phyloP scores from a whole-genome alignment of 1,140 invertebrate species.

The Neodiprion fabricii region DNA sequence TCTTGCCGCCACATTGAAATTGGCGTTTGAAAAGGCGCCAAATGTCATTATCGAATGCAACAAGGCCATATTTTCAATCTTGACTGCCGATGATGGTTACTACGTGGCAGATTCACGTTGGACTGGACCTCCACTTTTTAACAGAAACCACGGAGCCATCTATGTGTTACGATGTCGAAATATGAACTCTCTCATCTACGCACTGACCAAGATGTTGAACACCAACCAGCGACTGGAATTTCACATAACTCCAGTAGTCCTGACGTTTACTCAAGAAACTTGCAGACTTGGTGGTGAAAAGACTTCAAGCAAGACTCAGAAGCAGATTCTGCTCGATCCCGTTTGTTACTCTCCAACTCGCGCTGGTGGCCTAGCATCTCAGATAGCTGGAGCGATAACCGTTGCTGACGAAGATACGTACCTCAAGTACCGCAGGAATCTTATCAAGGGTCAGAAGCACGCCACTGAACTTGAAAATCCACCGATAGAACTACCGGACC shows the following conservation, averaged over 20 bases:
- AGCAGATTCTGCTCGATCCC: slow-evolving; percentile 31
- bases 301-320: slow-evolving; percentile 20
- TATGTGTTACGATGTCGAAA: slow-evolving; percentile 52
- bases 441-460: slow-evolving; percentile 33
- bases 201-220: slow-evolving; percentile 50
- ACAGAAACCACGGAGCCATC: slow-evolving; percentile 43
- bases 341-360: slow-evolving; percentile 33
- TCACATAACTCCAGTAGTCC: slow-evolving; percentile 40
- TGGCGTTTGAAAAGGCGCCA: slow-evolving; percentile 29
- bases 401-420: slow-evolving; percentile 38
- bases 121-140: slow-evolving; percentile 52
- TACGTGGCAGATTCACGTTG: slow-evolving; percentile 50
- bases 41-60: slow-evolving; percentile 48
- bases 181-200: slow-evolving; percentile 42
- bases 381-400: slow-evolving; percentile 32
- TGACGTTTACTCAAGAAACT: slow-evolving; percentile 39
- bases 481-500: slow-evolving; percentile 18
- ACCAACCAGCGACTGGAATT: slow-evolving; percentile 48
- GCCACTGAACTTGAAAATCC: slow-evolving; percentile 26
- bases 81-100: slow-evolving; percentile 38
- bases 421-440: slow-evolving; percentile 34
- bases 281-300: slow-evolving; percentile 18
- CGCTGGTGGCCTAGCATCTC: slow-evolving; percentile 2
- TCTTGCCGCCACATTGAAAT: slow-evolving; percentile 29
- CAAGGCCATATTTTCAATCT: slow-evolving; percentile 37